Conservation (phyloP, 2,888 invertebrate genomes). For the Drosophila maculinotata region DNA sequence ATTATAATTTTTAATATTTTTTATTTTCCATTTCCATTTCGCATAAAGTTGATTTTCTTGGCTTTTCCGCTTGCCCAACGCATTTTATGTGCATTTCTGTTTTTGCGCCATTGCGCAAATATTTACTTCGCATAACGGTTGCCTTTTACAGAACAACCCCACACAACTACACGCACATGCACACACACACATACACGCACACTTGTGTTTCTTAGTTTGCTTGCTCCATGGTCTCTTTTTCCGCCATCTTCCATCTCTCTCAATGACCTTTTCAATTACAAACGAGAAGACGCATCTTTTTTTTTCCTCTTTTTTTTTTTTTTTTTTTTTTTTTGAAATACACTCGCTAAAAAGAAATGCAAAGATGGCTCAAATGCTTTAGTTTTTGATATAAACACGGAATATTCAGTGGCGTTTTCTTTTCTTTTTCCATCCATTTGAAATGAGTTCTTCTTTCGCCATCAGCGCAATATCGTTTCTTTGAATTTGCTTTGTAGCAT, state of each 20-base stretch:
- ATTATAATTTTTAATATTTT: slow-evolving; percentile 61
- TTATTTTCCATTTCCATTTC: slow-evolving; percentile 11
- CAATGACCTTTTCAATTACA: slow-evolving; percentile 63
- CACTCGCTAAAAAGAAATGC: slow-evolving; percentile 26
- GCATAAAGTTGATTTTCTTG: slow-evolving; percentile 43
- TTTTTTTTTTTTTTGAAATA: too few relatives aligned
- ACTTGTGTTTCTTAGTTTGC: slow-evolving; percentile 38
- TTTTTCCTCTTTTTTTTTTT: slow-evolving; percentile 5
- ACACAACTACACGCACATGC: slow-evolving; percentile 1
- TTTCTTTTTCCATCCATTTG: too few relatives aligned
- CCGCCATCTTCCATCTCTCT: background rate
- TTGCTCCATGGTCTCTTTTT: background rate
- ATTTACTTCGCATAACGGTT: slow-evolving; percentile 63
- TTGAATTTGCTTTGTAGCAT: background rate
- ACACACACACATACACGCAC: background rate
- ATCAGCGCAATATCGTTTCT: slow-evolving; percentile 1
- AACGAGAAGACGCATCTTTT: slow-evolving; percentile 5
- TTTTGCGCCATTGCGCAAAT: slow-evolving; percentile 66
- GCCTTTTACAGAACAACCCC: slow-evolving; percentile 45
- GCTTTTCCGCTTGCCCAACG: slow-evolving; percentile 32
- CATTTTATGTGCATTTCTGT: slow-evolving; percentile 42
- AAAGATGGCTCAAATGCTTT: slow-evolving; percentile 31
- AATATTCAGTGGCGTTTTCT: background rate
- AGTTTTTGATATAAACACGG: slow-evolving; percentile 1
- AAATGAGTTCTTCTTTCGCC: too few relatives aligned